Evolutionary conservation across 2,888 invertebrate species (phyloP).

Genomic region (Zhuqinia jingwanae): DNA sequence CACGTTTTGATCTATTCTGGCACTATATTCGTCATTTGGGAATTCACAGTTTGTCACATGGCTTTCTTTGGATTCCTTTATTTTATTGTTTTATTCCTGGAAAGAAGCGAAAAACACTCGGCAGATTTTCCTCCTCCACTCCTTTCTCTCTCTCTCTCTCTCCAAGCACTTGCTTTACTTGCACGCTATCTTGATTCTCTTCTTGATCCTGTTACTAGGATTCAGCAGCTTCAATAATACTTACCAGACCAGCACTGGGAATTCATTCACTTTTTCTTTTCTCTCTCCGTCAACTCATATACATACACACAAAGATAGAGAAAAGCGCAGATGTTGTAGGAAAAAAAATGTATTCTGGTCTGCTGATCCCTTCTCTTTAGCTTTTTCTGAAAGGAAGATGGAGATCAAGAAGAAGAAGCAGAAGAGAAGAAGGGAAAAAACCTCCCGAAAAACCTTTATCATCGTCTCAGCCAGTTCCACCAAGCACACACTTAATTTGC

Average conservation of each 20-base stretch:
- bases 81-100: conserved; percentile 28
- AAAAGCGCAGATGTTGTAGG: conserved; percentile 46
- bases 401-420: not conserved
- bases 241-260: conserved; percentile 45
- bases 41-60: conserved; percentile 68
- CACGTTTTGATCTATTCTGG: conserved; percentile 67
- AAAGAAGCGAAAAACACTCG: conserved; percentile 24
- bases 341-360: conserved; percentile 8
- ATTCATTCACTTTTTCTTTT: conserved; percentile 23
- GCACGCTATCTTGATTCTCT: conserved; percentile 44
- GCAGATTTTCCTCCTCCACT: conserved; percentile 25
- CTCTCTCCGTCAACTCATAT: not conserved
- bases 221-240: conserved; percentile 23
- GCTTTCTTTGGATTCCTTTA: conserved; percentile 24
- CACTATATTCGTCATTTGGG: conserved; percentile 66
- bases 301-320: not conserved
- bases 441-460: not conserved
- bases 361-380: conserved; percentile 12
- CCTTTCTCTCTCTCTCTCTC: not conserved
- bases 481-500: conserved; percentile 43
- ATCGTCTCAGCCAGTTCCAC: conserved; percentile 1
- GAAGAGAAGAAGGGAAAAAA: not conserved
- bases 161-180: conserved; percentile 24
- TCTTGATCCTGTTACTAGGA: conserved; percentile 30
- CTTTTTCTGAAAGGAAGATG: not conserved